Conservation (phyloP, 2,113 vertebrate species). For the Jaculus jaculus region DNA sequence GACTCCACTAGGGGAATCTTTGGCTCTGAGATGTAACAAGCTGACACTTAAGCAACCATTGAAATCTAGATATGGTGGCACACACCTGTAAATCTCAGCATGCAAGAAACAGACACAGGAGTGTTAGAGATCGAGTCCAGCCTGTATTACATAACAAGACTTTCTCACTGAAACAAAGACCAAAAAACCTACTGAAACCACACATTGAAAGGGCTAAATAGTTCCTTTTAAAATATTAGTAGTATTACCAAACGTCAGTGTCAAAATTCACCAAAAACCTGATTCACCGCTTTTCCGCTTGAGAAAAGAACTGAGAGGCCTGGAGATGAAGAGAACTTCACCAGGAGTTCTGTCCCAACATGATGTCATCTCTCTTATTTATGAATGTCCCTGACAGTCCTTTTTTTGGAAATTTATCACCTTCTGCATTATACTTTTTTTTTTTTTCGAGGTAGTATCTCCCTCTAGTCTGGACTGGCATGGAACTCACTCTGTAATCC, state of each 20-base stretch:
- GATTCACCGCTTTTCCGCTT: constrained; percentile 19
- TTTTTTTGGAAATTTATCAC: constrained; percentile 44
- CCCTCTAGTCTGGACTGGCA: no score
- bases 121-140: background rate
- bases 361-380: background rate
- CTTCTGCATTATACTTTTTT: background rate
- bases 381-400: background rate
- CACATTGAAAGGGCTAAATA: background rate
- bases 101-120: background rate
- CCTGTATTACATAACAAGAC: background rate
- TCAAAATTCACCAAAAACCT: background rate
- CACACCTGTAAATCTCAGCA: background rate
- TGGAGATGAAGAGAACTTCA: background rate
- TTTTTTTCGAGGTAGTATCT: background rate
- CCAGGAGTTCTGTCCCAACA: background rate
- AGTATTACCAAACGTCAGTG: background rate
- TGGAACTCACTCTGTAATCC: no score
- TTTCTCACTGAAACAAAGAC: background rate
- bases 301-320: background rate
- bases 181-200: background rate
- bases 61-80: background rate
- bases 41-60: constrained; percentile 15
- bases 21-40: background rate
- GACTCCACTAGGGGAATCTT: background rate
- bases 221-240: background rate